Evolutionary conservation across 2,888 invertebrate genomes (phyloP), one percentile per base, ranked within the genome.

Genomic region (Spilarctia lutea): DNA sequence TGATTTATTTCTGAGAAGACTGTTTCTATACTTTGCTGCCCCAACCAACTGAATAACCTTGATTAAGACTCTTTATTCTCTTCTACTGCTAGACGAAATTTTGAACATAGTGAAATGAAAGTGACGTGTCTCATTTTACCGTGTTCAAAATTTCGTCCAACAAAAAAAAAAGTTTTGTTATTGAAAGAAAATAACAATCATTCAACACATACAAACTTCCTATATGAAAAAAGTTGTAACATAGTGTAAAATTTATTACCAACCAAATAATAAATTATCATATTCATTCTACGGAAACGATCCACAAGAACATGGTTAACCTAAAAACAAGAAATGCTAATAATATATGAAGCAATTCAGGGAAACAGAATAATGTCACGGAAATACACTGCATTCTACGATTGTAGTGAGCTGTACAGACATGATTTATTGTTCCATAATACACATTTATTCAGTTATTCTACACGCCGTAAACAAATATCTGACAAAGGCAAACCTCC

Each of bases 381-480:
- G 85, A 82, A 85, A 85, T 79, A 81, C 77, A 80, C 75, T 81
- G 83, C 83, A 83, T 80, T 82, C 52, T 75, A 69, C 52, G 65
- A 71, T 63, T 75, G 79, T 76, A 79, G 76, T 68, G 68, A 76
- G 75, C 72, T 77, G 74, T 78, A 81, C 79, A 68, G 70, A 75
- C 71, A 73, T 85, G 85, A 87, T 87, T 86, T 86, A 87, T 84
- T 83, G 82, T 82, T 78, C 77, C 79, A 75, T 84, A 84, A 84
- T 80, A 81, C 73, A 75, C 78, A 78, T 86, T 83, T 82, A 85
- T 86, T 86, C 83, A 79, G 78, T 78, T 81, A 83, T 86, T 79
- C 82, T 73, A 79, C 83, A 80, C 73, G 77, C 87, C 82, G 79
- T 87, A 88, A 88, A 88, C 86, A 88, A 87, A 90, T 87, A 89